Conservation (phyloP, 2,888 invertebrate genomes). For the Candidula unifasciata region DNA sequence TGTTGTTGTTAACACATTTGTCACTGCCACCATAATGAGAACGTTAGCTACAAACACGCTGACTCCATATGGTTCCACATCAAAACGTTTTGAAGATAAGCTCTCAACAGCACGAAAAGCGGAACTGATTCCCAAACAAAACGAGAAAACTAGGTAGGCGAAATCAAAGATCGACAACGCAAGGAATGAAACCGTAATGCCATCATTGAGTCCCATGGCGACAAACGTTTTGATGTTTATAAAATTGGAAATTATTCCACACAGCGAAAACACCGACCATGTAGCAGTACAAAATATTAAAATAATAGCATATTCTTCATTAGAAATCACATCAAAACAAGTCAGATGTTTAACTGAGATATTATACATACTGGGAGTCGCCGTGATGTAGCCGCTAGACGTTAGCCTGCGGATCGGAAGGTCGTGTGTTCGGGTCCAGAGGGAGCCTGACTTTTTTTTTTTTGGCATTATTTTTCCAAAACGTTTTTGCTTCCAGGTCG, state of each 20-base stretch:
- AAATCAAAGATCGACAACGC: constrained; percentile 7
- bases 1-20: not conserved
- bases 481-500: too few species aligned
- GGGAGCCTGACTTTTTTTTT: too few species aligned
- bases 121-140: not conserved
- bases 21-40: not conserved
- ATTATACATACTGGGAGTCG: too few species aligned
- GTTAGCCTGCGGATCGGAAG: too few species aligned
- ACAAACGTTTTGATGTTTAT: not conserved
- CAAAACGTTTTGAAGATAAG: not conserved
- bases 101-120: not conserved
- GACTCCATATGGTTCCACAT: not conserved
- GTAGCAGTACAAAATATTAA: too few species aligned
- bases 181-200: constrained; percentile 21
- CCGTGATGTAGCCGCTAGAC: too few species aligned
- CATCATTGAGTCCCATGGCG: constrained; percentile 21
- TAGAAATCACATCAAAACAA: too few species aligned
- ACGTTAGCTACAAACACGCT: not conserved
- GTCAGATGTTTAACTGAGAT: too few species aligned
- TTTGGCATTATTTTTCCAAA: too few species aligned
- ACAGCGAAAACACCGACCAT: not conserved
- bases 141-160: not conserved
- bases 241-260: not conserved
- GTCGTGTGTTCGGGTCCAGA: too few species aligned
- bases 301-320: too few species aligned